Percentiles rank a stretch among this genome's conserved stretches.
Conservation (phyloP, 2,797 vertebrate genomes). For the Gambusia yucatana region DNA sequence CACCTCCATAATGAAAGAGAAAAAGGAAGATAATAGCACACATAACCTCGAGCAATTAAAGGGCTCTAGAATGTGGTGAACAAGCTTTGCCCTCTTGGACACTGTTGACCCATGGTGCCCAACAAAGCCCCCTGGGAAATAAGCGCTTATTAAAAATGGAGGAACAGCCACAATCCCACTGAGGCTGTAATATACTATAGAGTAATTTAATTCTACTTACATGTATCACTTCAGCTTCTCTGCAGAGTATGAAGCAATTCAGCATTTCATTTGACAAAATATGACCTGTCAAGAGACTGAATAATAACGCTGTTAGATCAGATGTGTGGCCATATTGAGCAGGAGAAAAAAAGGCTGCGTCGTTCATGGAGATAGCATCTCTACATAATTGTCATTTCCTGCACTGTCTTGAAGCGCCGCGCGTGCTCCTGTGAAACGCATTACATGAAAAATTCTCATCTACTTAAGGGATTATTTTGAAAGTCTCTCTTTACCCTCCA, state of each 20-base stretch:
- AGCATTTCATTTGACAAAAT: conserved; percentile 84
- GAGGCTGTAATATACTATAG: conserved; percentile 82
- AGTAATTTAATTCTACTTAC: conserved; percentile 85
- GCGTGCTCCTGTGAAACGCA: conserved; percentile 41
- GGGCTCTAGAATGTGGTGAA: conserved; percentile 83
- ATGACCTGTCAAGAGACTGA: conserved; percentile 82
- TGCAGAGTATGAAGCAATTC: conserved; percentile 77
- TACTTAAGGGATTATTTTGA: conserved; percentile 83
- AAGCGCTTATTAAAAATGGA: conserved; percentile 85
- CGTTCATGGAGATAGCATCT: conserved; percentile 60
- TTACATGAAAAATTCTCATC: conserved; percentile 68
- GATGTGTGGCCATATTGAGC: conserved; percentile 64
- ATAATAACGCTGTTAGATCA: conserved; percentile 76
- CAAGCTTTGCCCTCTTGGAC: conserved; percentile 84
- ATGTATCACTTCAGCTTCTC: conserved; percentile 80
- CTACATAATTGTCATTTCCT: conserved; percentile 70
- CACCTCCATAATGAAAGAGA: conserved; percentile 83
- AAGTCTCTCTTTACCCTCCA: conserved; percentile 79
- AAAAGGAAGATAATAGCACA: conserved; percentile 84
- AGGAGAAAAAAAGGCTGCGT: conserved; percentile 49
- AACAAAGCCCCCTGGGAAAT: conserved; percentile 81
- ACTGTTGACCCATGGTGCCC: conserved; percentile 82
- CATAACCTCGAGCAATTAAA: conserved; percentile 84
- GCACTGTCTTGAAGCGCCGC: conserved; percentile 38
- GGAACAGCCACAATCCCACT: conserved; percentile 79